Conservation (phyloP, 64 coral and sea anemone species). For the Pachyseris speciosa region DNA sequence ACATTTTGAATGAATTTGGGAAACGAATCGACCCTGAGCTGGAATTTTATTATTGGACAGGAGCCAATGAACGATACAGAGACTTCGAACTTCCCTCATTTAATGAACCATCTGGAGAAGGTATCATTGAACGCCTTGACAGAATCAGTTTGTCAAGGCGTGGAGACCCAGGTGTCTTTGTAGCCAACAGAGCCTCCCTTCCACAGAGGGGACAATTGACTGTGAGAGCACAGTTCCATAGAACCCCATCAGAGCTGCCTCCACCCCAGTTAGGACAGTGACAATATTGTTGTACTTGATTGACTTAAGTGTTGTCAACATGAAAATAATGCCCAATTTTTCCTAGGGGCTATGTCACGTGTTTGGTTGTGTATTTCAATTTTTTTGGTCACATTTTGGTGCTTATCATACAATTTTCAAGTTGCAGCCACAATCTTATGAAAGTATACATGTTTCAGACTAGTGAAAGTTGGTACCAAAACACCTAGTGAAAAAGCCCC, state of each 20-base stretch:
- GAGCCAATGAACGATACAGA: slow-evolving; percentile 32
- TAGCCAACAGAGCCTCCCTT: slow-evolving; percentile 75
- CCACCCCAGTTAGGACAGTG: not conserved
- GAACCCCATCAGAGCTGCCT: slow-evolving; percentile 32
- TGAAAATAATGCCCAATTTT: too few species aligned
- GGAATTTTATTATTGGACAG: slow-evolving; percentile 45
- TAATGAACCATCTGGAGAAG: slow-evolving; percentile 30
- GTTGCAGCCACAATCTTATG: too few species aligned
- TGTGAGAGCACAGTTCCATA: slow-evolving; percentile 2
- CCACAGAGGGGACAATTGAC: slow-evolving; percentile 49
- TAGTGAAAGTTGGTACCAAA: too few species aligned
- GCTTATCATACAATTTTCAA: too few species aligned
- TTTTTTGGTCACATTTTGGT: too few species aligned
- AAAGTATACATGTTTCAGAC: too few species aligned
- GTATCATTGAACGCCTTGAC: slow-evolving; percentile 34
- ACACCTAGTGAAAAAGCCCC: too few species aligned
- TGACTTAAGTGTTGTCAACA: too few species aligned
- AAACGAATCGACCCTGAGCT: slow-evolving; percentile 44
- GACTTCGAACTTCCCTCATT: slow-evolving; percentile 36
- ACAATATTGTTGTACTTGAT: not conserved
- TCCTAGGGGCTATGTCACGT: too few species aligned
- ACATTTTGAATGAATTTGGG: slow-evolving; percentile 55
- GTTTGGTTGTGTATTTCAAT: too few species aligned
- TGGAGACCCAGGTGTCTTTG: slow-evolving; percentile 76
- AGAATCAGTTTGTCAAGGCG: slow-evolving; percentile 24